Base-by-base conservation (phyloP, 2,888 invertebrate genomes). In the Hirtodrosophila cameraria region DNA sequence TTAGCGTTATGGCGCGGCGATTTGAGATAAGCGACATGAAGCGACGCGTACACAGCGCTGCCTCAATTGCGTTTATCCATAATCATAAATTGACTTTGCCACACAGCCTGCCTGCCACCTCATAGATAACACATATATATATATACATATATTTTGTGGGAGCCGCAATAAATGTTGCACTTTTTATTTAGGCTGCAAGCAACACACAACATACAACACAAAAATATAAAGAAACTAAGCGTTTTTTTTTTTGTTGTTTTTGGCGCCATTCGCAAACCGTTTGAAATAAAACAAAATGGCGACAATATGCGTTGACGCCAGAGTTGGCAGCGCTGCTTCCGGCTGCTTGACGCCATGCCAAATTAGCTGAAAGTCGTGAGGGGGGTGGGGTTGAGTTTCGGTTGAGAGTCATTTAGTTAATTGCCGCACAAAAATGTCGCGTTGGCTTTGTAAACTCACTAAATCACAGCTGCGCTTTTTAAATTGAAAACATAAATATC, bases 371-470 rank as follows among this genome's bases (percentile, higher is more conserved):
- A 69, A 75, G 76, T 77, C 78, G 59, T 68, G 69, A 33, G 3
- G 5, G 28, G 30, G n/a, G n/a, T n/a, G n/a, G n/a, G n/a, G n/a
- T n/a, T n/a, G n/a, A n/a, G n/a, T n/a, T n/a, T n/a, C n/a, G n/a
- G n/a, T n/a, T n/a, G n/a, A 75, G 75, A 83, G 77, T 79, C 87
- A 84, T 88, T 88, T 79, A 76, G 86, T 88, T 88, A 88, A 88
- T 89, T 88, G 88, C 68, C 68, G 61, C 63, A 65, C 54, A 72
- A 63, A 72, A 67, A 62, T 54, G 46, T 73, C 60, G 66, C 42
- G 27, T 49, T 31, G 50, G 52, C 46, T 57, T 66, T 69, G 55
- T 41, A 58, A 62, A 49, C 64, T 57, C 68, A 73, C 68, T 76
- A 83, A 80, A 71, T 68, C 73, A 76, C 49, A 33, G 58, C 46